Percentiles rank a stretch among this genome's conserved stretches.
phyloP scores from a whole-genome alignment of 2,797 vertebrate genomes.

The Delichon dasypus region DNA sequence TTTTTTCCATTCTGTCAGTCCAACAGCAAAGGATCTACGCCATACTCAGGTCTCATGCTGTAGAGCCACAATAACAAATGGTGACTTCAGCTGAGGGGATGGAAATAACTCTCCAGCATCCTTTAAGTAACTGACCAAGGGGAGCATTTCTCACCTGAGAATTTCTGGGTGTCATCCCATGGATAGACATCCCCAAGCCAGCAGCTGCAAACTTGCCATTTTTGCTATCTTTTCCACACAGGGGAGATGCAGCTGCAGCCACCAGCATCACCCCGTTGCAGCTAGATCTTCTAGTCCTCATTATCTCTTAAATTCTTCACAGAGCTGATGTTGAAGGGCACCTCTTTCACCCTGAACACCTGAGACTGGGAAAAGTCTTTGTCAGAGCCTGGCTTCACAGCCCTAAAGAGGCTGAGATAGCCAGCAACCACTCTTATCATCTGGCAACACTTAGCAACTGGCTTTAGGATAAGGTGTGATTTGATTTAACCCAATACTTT shows the following conservation, averaged over 20 bases:
- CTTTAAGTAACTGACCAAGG: background rate
- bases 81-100: background rate
- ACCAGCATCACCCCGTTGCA: accelerated
- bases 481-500: background rate
- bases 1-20: background rate
- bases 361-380: background rate
- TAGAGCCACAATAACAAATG: background rate
- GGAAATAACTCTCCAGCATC: background rate
- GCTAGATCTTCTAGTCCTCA: background rate
- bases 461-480: background rate
- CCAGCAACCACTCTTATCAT: background rate
- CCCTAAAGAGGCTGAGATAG: background rate
- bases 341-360: background rate
- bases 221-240: background rate
- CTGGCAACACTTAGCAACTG: background rate
- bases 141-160: background rate
- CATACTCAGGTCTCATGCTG: background rate
- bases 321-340: background rate
- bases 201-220: background rate
- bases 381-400: background rate
- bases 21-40: background rate
- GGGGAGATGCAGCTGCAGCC: background rate
- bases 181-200: background rate
- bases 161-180: background rate
- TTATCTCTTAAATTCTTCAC: background rate